phyloP scores from a whole-genome alignment of 1,140 invertebrate species.

The Brachionus paranguensis region DNA sequence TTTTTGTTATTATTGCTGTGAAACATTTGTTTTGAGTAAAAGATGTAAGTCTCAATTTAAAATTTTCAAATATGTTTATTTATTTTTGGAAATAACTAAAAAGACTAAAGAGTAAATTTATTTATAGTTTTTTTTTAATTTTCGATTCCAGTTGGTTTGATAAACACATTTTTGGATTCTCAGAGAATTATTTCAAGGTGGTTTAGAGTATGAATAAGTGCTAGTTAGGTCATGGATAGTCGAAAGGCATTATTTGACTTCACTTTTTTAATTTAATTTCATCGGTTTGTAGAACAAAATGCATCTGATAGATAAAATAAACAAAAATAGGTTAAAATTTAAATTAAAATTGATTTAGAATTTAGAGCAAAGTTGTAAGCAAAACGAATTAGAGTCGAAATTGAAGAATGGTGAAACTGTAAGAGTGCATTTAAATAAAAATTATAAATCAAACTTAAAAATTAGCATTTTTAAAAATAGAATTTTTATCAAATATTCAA shows the following conservation, averaged over 20 bases:
- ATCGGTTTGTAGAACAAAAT: background rate
- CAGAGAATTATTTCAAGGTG: background rate
- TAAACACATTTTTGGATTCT: background rate
- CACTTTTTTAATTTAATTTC: background rate
- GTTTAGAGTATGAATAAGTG: background rate
- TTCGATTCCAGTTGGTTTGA: background rate
- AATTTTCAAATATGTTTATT: background rate
- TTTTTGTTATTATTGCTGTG: background rate
- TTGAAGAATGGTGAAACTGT: background rate
- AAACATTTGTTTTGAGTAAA: background rate
- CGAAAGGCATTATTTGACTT: background rate
- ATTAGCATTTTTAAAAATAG: no score
- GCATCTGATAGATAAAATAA: background rate
- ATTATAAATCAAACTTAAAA: background rate
- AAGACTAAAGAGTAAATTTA: background rate
- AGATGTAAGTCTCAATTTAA: background rate
- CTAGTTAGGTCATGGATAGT: background rate
- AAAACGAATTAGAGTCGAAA: background rate
- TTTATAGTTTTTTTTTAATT: background rate
- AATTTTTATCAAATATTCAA: no score
- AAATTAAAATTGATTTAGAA: background rate
- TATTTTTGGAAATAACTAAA: background rate
- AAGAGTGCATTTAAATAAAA: background rate
- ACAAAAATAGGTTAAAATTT: background rate
- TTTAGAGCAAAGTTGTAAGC: background rate